A percentile compares a stretch with the other conserved stretches of the same genome.
These are phyloP conservation scores for Drosophila ambigua DNA, from an alignment of 1,140 invertebrate species.

Conservation along the genomic window DNA sequence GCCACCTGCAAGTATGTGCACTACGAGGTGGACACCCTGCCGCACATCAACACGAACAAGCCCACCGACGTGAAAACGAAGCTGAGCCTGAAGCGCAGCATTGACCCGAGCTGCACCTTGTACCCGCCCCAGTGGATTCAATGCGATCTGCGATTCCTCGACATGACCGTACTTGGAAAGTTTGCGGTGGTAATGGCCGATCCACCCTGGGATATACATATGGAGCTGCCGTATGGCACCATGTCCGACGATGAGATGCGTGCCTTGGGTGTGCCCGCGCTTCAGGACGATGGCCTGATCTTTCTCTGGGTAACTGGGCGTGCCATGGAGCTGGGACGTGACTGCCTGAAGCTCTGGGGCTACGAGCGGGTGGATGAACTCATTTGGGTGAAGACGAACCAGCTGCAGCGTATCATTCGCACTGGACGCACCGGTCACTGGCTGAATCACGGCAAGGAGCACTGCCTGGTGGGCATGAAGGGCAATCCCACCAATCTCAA, in stretches of 20 bases:
- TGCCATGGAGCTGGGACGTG: conserved; percentile 98
- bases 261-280: conserved; percentile 93
- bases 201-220: conserved; percentile 98
- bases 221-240: conserved; percentile 98
- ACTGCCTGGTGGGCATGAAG: conserved; percentile 98
- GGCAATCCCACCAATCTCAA: conserved; percentile 96
- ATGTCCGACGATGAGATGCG: conserved; percentile 99
- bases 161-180: conserved; percentile 97
- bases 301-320: conserved; percentile 99
- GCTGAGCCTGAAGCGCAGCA: conserved; percentile 70
- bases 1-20: conserved; percentile 99
- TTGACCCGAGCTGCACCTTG: conserved; percentile 87
- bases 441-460: conserved; percentile 99
- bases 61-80: conserved; percentile 76
- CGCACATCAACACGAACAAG: conserved; percentile 83
- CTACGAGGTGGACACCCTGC: conserved; percentile 93
- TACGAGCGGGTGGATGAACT: conserved; percentile 98
- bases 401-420: conserved; percentile 97
- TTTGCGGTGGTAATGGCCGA: conserved; percentile 98
- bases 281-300: conserved; percentile 98
- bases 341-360: conserved; percentile 96
- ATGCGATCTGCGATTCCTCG: conserved; percentile 96
- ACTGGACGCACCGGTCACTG: conserved; percentile 98
- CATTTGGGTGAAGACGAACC: conserved; percentile 99
- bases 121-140: conserved; percentile 98